Percentiles rank a stretch among this genome's conserved stretches.
Conservation (phyloP, 2,888 invertebrate species). For the Eutolmus rufibarbis region DNA sequence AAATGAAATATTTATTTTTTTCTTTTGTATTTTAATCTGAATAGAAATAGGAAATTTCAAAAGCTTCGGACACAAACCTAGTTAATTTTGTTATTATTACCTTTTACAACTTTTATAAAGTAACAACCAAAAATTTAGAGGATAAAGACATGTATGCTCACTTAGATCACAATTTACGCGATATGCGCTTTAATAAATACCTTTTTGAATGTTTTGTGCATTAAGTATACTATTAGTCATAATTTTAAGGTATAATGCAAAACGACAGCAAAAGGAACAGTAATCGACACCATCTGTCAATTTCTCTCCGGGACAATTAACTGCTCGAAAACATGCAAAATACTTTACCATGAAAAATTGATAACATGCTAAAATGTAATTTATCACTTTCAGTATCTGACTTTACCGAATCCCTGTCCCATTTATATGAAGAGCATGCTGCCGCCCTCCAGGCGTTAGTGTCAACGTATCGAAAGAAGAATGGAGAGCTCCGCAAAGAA, state of each 20-base stretch:
- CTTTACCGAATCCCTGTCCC: constrained; percentile 88
- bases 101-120: no score
- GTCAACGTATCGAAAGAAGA: constrained; percentile 84
- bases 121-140: background rate
- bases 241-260: background rate
- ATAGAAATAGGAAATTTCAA: no score
- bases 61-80: no score
- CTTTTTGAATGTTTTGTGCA: background rate
- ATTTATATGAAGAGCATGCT: constrained; percentile 88
- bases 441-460: constrained; percentile 85
- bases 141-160: background rate
- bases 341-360: background rate
- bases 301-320: background rate
- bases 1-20: background rate
- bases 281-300: background rate
- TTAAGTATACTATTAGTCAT: background rate
- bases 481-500: constrained; percentile 86
- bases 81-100: no score
- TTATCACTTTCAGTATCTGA: constrained; percentile 77
- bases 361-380: background rate
- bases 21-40: no score
- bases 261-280: background rate
- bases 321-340: background rate
- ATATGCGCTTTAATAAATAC: background rate
- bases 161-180: background rate